These are phyloP conservation scores for Ceratitis capitata DNA, from an alignment of 1,140 invertebrate species.

Conservation along the genomic window DNA sequence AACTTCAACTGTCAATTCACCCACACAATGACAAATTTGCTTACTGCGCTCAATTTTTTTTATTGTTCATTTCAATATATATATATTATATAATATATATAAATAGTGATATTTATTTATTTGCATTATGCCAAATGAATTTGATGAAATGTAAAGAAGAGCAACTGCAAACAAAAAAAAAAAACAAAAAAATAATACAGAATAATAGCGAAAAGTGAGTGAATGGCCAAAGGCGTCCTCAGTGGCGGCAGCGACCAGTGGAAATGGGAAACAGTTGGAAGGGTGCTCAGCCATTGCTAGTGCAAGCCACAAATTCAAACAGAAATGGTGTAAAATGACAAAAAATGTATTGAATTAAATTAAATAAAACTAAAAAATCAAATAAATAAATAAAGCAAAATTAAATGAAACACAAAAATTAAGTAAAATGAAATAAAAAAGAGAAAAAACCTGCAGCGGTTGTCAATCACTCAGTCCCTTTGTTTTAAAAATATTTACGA, in stretches of 20 bases:
- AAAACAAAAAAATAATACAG: neutral
- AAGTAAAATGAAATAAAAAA: neutral
- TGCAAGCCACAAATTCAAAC: neutral
- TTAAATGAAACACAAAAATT: neutral
- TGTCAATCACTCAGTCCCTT: neutral
- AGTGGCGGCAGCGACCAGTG: neutral
- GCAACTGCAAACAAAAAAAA: neutral
- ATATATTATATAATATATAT: too few relatives aligned
- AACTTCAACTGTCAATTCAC: neutral
- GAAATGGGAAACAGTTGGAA: neutral
- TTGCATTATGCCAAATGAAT: neutral
- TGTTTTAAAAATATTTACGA: neutral
- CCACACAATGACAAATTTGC: neutral
- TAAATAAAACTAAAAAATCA: neutral
- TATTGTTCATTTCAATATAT: conserved; percentile 30
- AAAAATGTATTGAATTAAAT: too few relatives aligned
- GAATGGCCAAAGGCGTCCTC: neutral
- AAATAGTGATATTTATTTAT: conserved; percentile 37
- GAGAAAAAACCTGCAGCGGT: neutral
- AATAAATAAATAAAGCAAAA: neutral
- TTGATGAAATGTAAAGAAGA: neutral
- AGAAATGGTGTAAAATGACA: neutral
- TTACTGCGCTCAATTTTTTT: conserved; percentile 2
- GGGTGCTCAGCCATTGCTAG: neutral
- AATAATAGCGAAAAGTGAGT: neutral